Base-by-base conservation (phyloP, 2,888 invertebrate species). In the Hyalella azteca region DNA sequence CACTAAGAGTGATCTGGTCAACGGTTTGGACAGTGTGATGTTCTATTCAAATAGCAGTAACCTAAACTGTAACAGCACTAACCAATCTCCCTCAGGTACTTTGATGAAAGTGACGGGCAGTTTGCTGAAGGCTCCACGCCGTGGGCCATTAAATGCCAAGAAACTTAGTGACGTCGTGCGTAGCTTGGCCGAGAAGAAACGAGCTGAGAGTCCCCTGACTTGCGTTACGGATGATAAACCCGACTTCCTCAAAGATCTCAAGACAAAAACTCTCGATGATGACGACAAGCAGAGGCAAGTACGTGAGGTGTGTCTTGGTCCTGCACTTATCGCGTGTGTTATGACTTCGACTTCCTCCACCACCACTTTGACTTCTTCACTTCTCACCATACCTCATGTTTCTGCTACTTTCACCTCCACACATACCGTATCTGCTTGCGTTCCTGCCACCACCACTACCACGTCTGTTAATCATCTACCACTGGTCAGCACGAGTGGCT, bases 91-190 rank as follows among this genome's bases (percentile, higher is more conserved):
- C 66, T 66, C 66, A 66, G 66, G 66, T 66, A 54, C 54, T 54
- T 54, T 54, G 54, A n/a, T n/a, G n/a, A 54, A 54, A 54, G 26
- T 29, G 26, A 36, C 66, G 32, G n/a, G 36, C 19, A 66, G 36
- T 36, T 66, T 66, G 66, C 36, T 36, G 36, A 66, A 32, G 66
- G 36, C 66, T 32, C 66, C 66, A 36, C 66, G 66, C 7, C 66
- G 66, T 29, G 66, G 66, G 9, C 66, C 66, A 7, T 66, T 66
- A n/a, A 66, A 66, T 66, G 66, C 41, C 60, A 84, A 81, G 79
- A 84, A 84, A 48, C 77, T 84, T 36, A 79, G 79, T 78, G 84
- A 84, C 73, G 84, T 84, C 26, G 84, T 84, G 29, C 78, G 82
- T 73, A 81, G 75, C 60, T 78, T 84, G 50, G 81, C 60, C 15